Percentiles rank a stretch among this genome's conserved stretches.
These are phyloP conservation scores for Polymixis lichenea DNA, from an alignment of 2,888 invertebrate genomes.

Conservation along the genomic window DNA sequence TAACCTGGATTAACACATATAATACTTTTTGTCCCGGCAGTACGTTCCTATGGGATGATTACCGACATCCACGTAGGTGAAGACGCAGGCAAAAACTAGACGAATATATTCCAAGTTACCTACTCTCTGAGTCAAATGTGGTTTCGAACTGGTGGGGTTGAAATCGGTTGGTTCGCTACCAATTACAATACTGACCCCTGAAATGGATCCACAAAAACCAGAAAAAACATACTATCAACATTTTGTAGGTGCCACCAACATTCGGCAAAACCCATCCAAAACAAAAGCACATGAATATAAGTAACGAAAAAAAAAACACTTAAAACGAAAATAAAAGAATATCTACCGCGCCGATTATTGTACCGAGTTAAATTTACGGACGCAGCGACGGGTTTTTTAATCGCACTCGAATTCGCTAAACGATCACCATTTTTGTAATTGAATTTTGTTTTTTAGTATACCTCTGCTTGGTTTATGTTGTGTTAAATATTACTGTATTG, in stretches of 20 bases:
- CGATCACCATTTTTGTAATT: conserved; percentile 73
- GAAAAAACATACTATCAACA: conserved; percentile 1
- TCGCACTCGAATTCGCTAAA: conserved; percentile 72
- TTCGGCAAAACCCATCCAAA: conserved; percentile 23
- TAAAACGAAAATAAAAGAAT: conserved; percentile 48
- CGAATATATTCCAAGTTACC: neutral
- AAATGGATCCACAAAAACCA: neutral
- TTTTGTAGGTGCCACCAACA: conserved; percentile 4
- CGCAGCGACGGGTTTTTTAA: conserved; percentile 69
- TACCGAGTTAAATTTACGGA: conserved; percentile 61
- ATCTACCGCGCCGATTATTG: conserved; percentile 56
- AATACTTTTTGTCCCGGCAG: no score
- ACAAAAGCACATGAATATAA: conserved; percentile 43
- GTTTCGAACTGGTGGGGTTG: neutral
- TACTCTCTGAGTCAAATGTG: neutral
- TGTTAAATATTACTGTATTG: conserved; percentile 51
- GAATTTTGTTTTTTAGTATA: conserved; percentile 65
- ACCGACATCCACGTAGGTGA: no score
- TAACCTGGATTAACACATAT: no score
- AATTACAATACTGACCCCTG: no score
- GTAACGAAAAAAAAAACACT: conserved; percentile 38
- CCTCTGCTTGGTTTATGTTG: conserved; percentile 51
- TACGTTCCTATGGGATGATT: no score
- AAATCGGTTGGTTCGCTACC: neutral
- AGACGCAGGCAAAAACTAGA: no score